Evolutionary conservation across 2,888 invertebrate genomes (phyloP), one percentile per base, ranked within the genome.

Genomic region (Dynastes maya): DNA sequence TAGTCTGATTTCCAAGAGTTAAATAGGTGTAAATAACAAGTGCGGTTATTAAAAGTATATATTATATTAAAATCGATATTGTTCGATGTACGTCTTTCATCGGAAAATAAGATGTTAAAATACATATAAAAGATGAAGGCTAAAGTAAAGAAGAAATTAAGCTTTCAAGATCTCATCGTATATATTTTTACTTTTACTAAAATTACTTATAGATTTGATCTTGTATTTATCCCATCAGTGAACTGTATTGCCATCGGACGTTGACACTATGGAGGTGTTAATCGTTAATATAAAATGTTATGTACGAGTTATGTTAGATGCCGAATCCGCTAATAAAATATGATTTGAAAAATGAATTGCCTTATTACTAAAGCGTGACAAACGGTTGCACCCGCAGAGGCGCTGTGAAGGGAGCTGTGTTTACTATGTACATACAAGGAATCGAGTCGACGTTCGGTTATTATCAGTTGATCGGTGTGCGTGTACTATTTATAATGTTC

Each of bases 321-420:
- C 67, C 67, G 67, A 67, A 67, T 67, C 67, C 45, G 67, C 67
- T 67, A 67, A 67, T 67, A 67, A 67, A 67, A 67, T 32, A 16
- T 63, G 13, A 63, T 63, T 63, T 63, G 32, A 63, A 63, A 63
- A 16, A 3, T 29, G 0, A 27, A 9, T 63, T 63, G 22, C 55
- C 8, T 55, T 22, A 55, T 8, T 55, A 53, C n/a, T 53, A 13
- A 51, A n/a, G 22, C 22, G 22, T 22, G 22, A 22, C 22, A 22
- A 22, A 22, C 22, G 22, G 22, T 22, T 22, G 22, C 22, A 22
- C 22, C 22, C 22, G 22, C 22, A 22, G 22, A 22, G 22, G 22
- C 22, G 1, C 22, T 22, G 22, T 22, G 22, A 22, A 22, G 0
- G 22, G 22, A 22, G 0, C 22, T 22, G 22, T 22, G 22, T 22